Evolutionary conservation across 2,113 vertebrate genomes (phyloP), one percentile per base, ranked within the genome.

Genomic region (Chelonoidis abingdonii): DNA sequence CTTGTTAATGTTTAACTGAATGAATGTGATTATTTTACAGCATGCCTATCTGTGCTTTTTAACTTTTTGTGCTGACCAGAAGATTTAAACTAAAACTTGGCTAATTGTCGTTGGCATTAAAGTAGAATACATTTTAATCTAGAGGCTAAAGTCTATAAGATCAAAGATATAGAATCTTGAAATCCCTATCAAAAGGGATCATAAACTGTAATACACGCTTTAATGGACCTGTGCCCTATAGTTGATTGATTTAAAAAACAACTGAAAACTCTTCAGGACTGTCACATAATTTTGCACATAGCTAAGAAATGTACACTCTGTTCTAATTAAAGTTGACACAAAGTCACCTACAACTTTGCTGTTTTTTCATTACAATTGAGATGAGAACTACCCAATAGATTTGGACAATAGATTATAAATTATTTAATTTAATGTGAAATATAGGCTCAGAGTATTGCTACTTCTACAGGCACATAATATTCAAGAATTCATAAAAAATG

Each of bases 61-160:
- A 97, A 97, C 88, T 94, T 97, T 72, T 96, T 94, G 41, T 92
- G 93, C 97, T 96, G 97, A 97, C 93, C 95, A 89, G 81, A 84
- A 80, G 62, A 84, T 95, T 97, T 95, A 89, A 87, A 96, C 94
- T 95, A 96, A 96, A 96, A 91, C 96, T 92, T 92, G 90, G 87
- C 89, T 95, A 94, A 92, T 94, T 89, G 86, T 90, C 96, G 75
- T 90, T 95, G 92, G 88, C 57, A 91, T 96, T 92, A 95, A 97
- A 95, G 94, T 95, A 90, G 62, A 95, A 76, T 95, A 87, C 4
- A 59, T 96, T 97, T 72, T 97, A 93, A 97, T 97, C 97, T 97
- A 92, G 92, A 94, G 97, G 97, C 94, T 97, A 98, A 98, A 97
- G 97, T 98, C 97, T 97, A 3, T 89, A 93, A 96, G 96, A 97